A percentile compares a stretch with the other conserved stretches of the same genome.
These are phyloP conservation scores for Leptoteleia sp. DNA, from an alignment of 1,140 invertebrate species.

Conservation along the genomic window DNA sequence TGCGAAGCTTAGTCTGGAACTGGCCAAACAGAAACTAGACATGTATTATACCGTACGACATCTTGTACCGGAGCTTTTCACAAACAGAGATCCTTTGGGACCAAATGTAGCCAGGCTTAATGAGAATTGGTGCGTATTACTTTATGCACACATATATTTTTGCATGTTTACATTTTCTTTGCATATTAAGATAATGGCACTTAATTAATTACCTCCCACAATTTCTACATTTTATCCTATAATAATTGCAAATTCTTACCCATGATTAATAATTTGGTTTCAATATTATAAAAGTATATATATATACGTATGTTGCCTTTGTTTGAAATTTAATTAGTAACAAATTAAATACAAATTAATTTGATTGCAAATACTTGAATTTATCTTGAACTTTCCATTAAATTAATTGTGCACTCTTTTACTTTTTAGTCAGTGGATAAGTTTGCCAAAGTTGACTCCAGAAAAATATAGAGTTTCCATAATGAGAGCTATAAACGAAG, in stretches of 20 bases:
- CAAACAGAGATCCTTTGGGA: conserved; percentile 76
- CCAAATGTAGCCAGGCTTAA: conserved; percentile 69
- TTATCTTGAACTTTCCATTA: no score
- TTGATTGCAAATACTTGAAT: no score
- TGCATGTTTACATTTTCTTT: conserved; percentile 36
- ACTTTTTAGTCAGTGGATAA: conserved; percentile 68
- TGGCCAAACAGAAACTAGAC: conserved; percentile 80
- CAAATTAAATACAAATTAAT: no score
- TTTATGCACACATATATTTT: conserved; percentile 55
- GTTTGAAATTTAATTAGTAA: no score
- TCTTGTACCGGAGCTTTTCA: conserved; percentile 78
- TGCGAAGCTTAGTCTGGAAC: conserved; percentile 80
- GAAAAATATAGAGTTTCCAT: conserved; percentile 75
- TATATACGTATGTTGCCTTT: no score
- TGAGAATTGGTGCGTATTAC: conserved; percentile 71
- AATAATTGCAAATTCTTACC: no score
- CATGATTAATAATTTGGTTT: no score
- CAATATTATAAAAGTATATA: no score
- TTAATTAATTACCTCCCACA: conserved; percentile 3
- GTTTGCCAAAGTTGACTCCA: conserved; percentile 71
- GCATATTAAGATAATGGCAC: conserved; percentile 7
- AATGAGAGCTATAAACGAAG: conserved; percentile 65
- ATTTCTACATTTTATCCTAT: no score
- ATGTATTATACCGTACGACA: conserved; percentile 79
- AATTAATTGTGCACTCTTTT: background rate